Base-by-base conservation (phyloP, 2,113 vertebrate species). In the Ellobius talpinus region DNA sequence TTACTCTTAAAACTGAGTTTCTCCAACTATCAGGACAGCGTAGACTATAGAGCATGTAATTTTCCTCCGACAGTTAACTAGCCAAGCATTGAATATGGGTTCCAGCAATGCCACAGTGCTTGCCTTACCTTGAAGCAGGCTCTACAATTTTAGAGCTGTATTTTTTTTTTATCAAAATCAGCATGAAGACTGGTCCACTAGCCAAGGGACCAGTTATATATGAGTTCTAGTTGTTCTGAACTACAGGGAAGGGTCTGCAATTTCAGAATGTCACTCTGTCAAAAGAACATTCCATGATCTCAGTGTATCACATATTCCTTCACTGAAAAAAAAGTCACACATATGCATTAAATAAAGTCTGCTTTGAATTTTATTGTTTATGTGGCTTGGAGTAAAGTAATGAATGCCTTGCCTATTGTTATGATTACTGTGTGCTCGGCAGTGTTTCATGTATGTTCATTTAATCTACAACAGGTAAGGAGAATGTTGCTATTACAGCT, bases 91-190 rank as follows among this genome's bases (percentile, higher is more conserved):
- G 70, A 91, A 73, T 52, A n/a, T 17, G 55, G 45, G 45, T 68
- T 82, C 86, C 12, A 66, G 3, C 61, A 31, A 26, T 42, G 21
- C 65, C 23, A 68, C 13, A 61, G 68, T 55, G 50, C 17, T 92
- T 81, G 58, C 31, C 19, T 95, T 92, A 52, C 10, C 33, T 76
- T 76, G 73, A 85, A 36, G 6, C 6, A 5, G 61, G 14, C 47
- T 91, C 39, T 24, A 52, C 33, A 87, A 24, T n/a, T 68, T 73
- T n/a, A 73, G 26, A 61, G 5, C 52, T 36, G 36, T 33, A 52
- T 58, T 77, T 91, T 89, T n/a, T 16, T 55, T n/a, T 74, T 5
- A 86, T 93, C 65, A 89, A 86, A 97, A 82, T 17, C 85, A 31
- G 7, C 72, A 45, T 86, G 72, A 78, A 95, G 93, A 24, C 17